Evolutionary conservation across 1,140 invertebrate genomes (phyloP).

Genomic region (Nylanderia fulva): DNA sequence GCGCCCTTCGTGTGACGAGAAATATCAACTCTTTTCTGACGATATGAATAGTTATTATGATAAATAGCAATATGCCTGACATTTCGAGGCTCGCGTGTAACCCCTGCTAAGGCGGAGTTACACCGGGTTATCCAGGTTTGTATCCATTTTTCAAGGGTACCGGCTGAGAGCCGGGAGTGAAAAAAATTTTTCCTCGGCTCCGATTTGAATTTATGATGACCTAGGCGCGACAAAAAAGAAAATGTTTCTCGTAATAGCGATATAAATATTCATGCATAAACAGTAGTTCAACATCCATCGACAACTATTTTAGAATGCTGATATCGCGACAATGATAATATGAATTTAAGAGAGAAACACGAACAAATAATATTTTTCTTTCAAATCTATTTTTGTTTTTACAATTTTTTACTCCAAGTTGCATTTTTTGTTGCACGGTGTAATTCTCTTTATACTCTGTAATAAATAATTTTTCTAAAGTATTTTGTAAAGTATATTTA

Average conservation of each 20-base stretch:
- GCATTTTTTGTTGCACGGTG: not conserved
- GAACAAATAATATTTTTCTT: not conserved
- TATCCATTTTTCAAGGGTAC: conserved; percentile 53
- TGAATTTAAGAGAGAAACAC: not conserved
- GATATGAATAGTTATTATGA: conserved; percentile 63
- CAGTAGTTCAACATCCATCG: conserved; percentile 26
- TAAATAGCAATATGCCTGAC: conserved; percentile 60
- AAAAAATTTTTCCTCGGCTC: conserved; percentile 13
- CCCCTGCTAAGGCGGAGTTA: conserved; percentile 11
- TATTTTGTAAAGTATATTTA: not conserved
- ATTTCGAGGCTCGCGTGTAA: conserved; percentile 34
- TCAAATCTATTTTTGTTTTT: not conserved
- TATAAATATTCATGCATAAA: conserved; percentile 48
- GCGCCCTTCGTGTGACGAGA: conserved; percentile 21
- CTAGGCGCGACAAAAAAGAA: conserved; percentile 29
- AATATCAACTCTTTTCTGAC: conserved; percentile 51
- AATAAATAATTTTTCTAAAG: too few relatives aligned
- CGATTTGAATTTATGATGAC: conserved; percentile 54
- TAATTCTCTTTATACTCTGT: conserved; percentile 14
- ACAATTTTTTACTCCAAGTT: not conserved
- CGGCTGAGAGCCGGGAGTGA: not conserved
- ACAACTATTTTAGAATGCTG: conserved; percentile 20
- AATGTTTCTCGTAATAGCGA: conserved; percentile 10
- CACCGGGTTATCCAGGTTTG: conserved; percentile 15
- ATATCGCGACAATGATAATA: conserved; percentile 28